phyloP scores from a whole-genome alignment of 2,888 invertebrate genomes.

The Rhabditoides inermis region DNA sequence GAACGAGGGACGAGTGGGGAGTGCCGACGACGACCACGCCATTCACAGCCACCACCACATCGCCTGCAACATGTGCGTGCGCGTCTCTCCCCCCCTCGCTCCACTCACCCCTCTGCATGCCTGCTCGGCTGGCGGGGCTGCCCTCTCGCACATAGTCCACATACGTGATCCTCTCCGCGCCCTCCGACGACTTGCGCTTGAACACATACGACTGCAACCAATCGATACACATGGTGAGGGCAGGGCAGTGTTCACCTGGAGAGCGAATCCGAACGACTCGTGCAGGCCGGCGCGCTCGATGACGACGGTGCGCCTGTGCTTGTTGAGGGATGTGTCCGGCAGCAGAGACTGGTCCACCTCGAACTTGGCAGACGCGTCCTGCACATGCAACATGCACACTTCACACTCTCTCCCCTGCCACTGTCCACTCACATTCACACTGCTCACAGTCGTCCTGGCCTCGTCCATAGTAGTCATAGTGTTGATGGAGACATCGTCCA shows the following conservation, averaged over 20 bases:
- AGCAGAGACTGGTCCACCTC: constrained; percentile 67
- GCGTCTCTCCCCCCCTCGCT: background rate
- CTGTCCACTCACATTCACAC: no score
- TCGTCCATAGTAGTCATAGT: no score
- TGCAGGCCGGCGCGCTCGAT: constrained; percentile 69
- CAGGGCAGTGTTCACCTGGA: constrained; percentile 62
- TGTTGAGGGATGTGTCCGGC: constrained; percentile 73
- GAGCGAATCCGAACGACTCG: constrained; percentile 84
- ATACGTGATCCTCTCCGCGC: constrained; percentile 90
- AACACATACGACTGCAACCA: constrained; percentile 78
- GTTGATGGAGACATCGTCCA: no score
- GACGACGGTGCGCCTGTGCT: constrained; percentile 69
- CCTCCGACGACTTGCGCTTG: constrained; percentile 83
- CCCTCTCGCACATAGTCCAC: constrained; percentile 89
- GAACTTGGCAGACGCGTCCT: no score
- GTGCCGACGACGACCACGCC: constrained; percentile 19
- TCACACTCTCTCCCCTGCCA: no score
- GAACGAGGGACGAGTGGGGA: constrained; percentile 25
- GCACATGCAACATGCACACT: no score
- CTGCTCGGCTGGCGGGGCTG: constrained; percentile 81
- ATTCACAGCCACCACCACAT: constrained; percentile 29
- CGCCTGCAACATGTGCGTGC: constrained; percentile 13
- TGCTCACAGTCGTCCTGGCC: no score
- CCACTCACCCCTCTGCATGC: constrained; percentile 73
- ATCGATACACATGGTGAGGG: background rate